phyloP scores from a whole-genome alignment of 1,140 invertebrate species.

The Pentalonia nigronervosa region DNA sequence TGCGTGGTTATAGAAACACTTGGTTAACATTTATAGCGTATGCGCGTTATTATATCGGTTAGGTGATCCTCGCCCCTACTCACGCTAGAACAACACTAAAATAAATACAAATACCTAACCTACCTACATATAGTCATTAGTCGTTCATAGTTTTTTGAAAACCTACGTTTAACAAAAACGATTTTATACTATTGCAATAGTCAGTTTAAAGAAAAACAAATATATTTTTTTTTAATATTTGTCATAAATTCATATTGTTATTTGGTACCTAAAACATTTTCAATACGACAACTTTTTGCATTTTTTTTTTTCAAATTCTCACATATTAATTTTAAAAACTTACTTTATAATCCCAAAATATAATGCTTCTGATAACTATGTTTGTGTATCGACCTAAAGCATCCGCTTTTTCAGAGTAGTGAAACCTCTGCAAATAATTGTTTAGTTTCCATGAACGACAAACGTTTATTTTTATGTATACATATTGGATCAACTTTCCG shows the following conservation, averaged over 20 bases:
- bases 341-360: not conserved
- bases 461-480: not conserved
- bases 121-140: too few relatives aligned
- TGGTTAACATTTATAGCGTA: not conserved
- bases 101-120: too few relatives aligned
- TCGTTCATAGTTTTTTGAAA: not conserved
- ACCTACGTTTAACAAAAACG: not conserved
- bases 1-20: not conserved
- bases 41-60: not conserved
- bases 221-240: not conserved
- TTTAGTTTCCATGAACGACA: not conserved
- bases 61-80: not conserved
- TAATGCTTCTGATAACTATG: not conserved
- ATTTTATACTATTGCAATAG: not conserved
- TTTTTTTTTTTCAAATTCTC: not conserved
- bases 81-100: too few relatives aligned
- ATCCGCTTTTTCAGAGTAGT: not conserved
- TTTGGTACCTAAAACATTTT: not conserved
- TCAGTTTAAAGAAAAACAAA: not conserved
- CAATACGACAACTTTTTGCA: not conserved
- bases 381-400: not conserved
- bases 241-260: not conserved
- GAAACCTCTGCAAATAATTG: not conserved
- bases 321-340: not conserved
- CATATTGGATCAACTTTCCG: not conserved